A percentile compares a stretch with the other conserved stretches of the same genome.
Conservation (phyloP, 1,140 invertebrate species). For the Matsumurasca onukii region DNA sequence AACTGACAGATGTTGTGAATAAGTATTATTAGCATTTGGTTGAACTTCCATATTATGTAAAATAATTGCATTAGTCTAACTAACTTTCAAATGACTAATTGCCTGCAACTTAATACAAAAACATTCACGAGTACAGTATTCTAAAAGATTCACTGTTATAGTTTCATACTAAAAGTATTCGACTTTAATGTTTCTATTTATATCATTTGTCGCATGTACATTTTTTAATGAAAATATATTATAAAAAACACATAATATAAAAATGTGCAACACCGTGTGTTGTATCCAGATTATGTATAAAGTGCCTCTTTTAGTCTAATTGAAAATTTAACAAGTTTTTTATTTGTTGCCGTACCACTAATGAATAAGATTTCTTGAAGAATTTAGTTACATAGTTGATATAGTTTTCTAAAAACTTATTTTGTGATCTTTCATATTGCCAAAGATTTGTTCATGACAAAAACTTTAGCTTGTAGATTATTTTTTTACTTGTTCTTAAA, state of each 20-base stretch:
- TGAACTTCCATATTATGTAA: too few species aligned
- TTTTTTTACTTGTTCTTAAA: conserved; percentile 20
- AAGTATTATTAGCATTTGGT: too few species aligned
- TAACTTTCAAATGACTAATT: too few species aligned
- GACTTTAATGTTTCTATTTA: neutral
- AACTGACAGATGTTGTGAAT: too few species aligned
- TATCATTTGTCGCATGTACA: neutral
- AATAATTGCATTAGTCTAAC: too few species aligned
- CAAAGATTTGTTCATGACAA: conserved; percentile 8
- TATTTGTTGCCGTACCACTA: neutral
- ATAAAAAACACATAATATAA: neutral
- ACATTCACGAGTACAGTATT: too few species aligned
- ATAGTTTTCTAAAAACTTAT: conserved; percentile 4
- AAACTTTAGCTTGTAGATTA: conserved; percentile 6
- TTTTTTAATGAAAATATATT: neutral
- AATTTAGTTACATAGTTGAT: conserved; percentile 1
- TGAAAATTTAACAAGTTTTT: neutral
- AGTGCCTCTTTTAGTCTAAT: conserved; percentile 4
- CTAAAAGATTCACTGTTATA: too few species aligned
- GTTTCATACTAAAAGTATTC: too few species aligned
- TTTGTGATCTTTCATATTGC: conserved; percentile 14
- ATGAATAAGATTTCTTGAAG: neutral
- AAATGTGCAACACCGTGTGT: neutral
- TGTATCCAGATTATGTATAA: neutral
- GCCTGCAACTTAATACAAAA: too few species aligned